Evolutionary conservation across 2,797 vertebrate species (phyloP), one percentile per base, ranked within the genome.

Genomic region (Zalophus californianus): DNA sequence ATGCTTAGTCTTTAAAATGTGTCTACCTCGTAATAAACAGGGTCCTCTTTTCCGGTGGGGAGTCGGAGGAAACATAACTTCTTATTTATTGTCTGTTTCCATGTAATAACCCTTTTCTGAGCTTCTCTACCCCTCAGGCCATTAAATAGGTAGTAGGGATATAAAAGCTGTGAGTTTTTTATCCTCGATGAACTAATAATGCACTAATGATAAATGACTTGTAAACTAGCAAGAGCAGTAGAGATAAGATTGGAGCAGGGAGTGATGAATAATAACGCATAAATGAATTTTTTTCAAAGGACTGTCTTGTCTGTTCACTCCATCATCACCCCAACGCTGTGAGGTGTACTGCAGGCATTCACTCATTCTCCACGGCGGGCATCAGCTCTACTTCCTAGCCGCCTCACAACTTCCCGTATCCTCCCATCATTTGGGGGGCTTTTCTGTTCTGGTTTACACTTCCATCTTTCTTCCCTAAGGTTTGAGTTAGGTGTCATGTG

Each of bases 341-440:
- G 38, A 27, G 4, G 9, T 5, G 20, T 9, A n/a, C 14, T 3
- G 35, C 1, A 1, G 18, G 5, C 6, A 25, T 48, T 7, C 20
- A 68, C 23, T 32, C 2, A 21, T 35, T 66, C 18, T 73, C 54
- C 8, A 7, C 20, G n/a, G 27, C 50, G 32, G 50, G 0, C 25
- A 58, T 11, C 32, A 11, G 29, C 16, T 66, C 1, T 15, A 35
- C n/a, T 88, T 85, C 58, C 44, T 68, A 90, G 13, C n/a, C 41
- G 58, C 6, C 20, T 48, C 35, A 90, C 38, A 75, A 44, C 11
- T 29, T 85, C 13, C 7, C 83, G 44, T 56, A 92, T 16, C 7
- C 7, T 80, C 75, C 23, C 21, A n/a, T 68, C 56, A 20, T 62
- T 64, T 44, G 18, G 9, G 32, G 21, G 21, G 7, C 29, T 48